phyloP scores from a whole-genome alignment of 2,797 vertebrate species.

The Chelon auratus region DNA sequence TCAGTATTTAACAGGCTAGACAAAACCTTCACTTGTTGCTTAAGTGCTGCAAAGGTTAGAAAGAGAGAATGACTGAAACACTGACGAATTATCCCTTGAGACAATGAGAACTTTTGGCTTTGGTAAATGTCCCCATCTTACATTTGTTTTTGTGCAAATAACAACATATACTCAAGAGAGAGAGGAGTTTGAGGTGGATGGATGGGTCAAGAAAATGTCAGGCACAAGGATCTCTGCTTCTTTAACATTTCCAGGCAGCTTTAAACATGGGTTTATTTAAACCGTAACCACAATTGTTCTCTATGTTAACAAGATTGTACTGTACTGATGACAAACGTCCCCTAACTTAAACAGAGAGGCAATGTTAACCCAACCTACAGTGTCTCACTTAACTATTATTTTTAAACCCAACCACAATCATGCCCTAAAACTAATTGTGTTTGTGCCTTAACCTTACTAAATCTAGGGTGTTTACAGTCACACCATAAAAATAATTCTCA shows the following conservation, averaged over 20 bases:
- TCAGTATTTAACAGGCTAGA: constrained; percentile 52
- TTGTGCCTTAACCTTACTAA: not conserved
- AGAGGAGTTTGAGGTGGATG: not conserved
- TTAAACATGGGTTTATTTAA: not conserved
- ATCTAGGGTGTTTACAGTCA: not conserved
- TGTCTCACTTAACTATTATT: not conserved
- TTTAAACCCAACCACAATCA: not conserved
- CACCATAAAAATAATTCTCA: not conserved
- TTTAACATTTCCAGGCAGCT: not conserved
- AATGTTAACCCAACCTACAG: not conserved
- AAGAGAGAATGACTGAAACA: not conserved
- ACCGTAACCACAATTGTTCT: not conserved
- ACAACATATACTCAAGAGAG: too few relatives aligned
- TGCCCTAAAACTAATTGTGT: not conserved
- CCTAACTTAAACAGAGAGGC: not conserved
- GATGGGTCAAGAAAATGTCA: constrained; percentile 16
- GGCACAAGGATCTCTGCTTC: not conserved
- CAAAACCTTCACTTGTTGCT: constrained; percentile 24
- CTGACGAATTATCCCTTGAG: not conserved
- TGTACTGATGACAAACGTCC: not conserved
- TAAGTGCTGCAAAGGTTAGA: constrained; percentile 7
- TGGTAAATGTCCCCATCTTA: not conserved
- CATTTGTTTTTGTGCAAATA: not conserved
- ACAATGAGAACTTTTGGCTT: not conserved
- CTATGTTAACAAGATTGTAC: constrained; percentile 6